Evolutionary conservation across 2,888 invertebrate genomes (phyloP), one percentile per base, ranked within the genome.

Genomic region (Diaprepes abbreviatus): DNA sequence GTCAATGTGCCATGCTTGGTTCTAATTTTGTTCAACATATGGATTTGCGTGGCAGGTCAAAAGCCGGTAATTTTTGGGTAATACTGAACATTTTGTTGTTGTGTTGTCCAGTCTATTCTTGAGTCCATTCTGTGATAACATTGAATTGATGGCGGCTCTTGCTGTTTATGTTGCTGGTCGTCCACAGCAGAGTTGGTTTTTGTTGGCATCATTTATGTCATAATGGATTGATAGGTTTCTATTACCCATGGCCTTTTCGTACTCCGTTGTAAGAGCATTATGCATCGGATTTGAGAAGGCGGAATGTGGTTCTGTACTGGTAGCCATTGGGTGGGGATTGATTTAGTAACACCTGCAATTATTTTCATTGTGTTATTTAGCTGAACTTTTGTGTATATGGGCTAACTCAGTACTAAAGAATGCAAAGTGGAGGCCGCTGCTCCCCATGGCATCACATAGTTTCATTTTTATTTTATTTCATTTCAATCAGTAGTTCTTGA

Each of bases 191-290:
- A 68, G 55, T 10, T 19, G 66, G 35, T 63, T 59, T 10, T 59
- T 4, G 33, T 57, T 69, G 5, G 58, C 57, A 5, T 70, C 66
- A 14, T 72, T 62, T 38, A 67, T 72, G 43, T 72, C 17, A 19
- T 66, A 33, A 45, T 67, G 70, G 17, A 72, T 70, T n/a, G n/a
- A n/a, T n/a, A n/a, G n/a, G n/a, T n/a, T n/a, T n/a, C n/a, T n/a
- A n/a, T n/a, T n/a, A n/a, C 14, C 50, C 55, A 64, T 28, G 48
- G 65, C 65, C 68, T 64, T 71, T 28, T 64, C 70, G 38, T 70
- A 71, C 45, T 65, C 69, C 19, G 36, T 19, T 48, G 65, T 50
- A 48, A 73, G 65, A 35, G 55, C 62, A 48, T 68, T 69, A 71
- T 62, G 16, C 58, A 59, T 38, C 58, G 48, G 14, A 59, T 14